Conservation (phyloP, 2,113 vertebrate species). For the Oxygymnocypris stewartii region DNA sequence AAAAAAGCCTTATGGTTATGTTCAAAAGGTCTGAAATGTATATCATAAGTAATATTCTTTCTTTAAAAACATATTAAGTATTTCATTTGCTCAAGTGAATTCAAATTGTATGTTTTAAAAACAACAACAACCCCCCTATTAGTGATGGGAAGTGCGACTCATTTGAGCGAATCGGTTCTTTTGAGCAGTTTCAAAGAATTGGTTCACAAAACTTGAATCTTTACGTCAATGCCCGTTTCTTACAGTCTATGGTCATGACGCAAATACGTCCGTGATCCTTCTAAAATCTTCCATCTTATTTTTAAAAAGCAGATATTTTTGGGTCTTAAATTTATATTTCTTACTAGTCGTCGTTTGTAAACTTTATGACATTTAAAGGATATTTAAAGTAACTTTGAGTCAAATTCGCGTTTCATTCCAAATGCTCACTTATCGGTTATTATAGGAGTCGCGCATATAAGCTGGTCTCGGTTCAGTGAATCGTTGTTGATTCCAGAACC, state of each 20-base stretch:
- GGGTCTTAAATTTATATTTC: neutral
- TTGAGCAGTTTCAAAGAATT: neutral
- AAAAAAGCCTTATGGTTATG: neutral
- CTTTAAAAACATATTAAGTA: neutral
- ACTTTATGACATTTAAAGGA: neutral
- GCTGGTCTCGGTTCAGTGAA: neutral
- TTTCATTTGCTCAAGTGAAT: neutral
- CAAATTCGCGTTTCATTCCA: neutral
- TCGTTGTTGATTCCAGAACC: neutral
- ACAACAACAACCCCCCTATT: neutral
- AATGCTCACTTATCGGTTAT: neutral
- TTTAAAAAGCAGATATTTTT: too few relatives aligned
- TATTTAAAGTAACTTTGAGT: neutral
- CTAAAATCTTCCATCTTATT: neutral
- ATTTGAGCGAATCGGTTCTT: neutral
- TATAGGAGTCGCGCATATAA: too few relatives aligned
- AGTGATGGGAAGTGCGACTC: neutral
- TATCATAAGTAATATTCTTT: rapidly evolving
- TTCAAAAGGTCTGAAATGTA: neutral
- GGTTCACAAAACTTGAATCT: neutral
- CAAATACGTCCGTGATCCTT: neutral
- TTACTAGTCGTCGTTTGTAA: neutral
- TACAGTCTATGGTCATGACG: neutral
- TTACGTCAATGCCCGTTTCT: too few relatives aligned
- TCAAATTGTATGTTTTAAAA: neutral